Conservation (phyloP, 2,797 vertebrate species). For the Lagorchestes hirsutus region DNA sequence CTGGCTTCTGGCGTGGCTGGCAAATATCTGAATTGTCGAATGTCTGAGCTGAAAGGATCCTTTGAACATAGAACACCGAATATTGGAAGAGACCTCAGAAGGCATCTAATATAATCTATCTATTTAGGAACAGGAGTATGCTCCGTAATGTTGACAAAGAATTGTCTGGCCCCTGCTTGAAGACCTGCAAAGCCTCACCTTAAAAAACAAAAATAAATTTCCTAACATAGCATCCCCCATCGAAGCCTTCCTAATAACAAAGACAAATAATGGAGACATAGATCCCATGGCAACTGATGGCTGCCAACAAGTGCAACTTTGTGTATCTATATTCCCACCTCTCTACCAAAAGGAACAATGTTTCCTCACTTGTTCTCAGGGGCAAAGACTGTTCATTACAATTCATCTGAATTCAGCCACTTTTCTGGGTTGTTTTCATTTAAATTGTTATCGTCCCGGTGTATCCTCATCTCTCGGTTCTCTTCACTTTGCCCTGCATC, state of each 20-base stretch:
- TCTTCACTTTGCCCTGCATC: not conserved
- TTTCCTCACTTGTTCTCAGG: not conserved
- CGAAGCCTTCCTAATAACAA: not conserved
- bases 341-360: not conserved
- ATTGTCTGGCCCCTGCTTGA: not conserved
- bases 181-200: not conserved
- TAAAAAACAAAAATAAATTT: not conserved
- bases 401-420: not conserved
- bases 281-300: no score
- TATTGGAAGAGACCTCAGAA: not conserved
- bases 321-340: not conserved
- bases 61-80: not conserved
- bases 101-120: not conserved
- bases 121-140: not conserved
- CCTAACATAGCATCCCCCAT: not conserved
- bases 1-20: not conserved
- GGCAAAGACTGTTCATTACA: not conserved
- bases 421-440: not conserved
- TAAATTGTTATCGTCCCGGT: not conserved
- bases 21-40: not conserved
- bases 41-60: not conserved
- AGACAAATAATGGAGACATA: not conserved
- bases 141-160: not conserved
- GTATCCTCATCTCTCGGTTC: not conserved
- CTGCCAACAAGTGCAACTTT: not conserved